Base-by-base conservation (phyloP, 2,888 invertebrate species). In the Chrysolina haemoptera region DNA sequence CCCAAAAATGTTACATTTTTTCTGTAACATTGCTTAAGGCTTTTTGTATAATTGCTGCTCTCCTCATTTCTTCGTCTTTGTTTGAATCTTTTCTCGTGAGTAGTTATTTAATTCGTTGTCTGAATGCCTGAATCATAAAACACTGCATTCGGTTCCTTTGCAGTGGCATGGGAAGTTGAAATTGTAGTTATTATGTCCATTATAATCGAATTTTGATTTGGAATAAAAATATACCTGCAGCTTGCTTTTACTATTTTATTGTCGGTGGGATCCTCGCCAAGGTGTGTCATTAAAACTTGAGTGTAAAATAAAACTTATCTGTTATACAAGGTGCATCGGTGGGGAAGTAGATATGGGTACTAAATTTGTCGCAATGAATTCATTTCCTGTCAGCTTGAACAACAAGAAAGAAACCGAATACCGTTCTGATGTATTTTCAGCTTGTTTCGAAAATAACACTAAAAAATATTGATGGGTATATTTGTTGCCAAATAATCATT, bases 141-240 rank as follows among this genome's bases (percentile, higher is more conserved):
- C 82, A 78, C 68, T 73, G 78, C 74, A 75, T 77, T 74, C 48
- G 69, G 71, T 71, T 68, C 67, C 65, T 74, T 75, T 48, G 65
- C 80, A 81, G 79, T 80, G 81, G 81, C 80, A 78, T 76, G 55
- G 75, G 63, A 70, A 72, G 68, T 46, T 41, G 62, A 75, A 74
- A 77, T 77, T 72, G 75, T 77, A 75, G 77, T 77, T 77, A 77
- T 75, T 75, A 77, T 64, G 71, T 35, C 69, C 71, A 66, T 75
- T 72, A 74, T 68, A 71, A 69, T 71, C 76, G 46, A 73, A 70
- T 68, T 55, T 68, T 66, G 46, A 71, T 62, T 46, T 48, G 59
- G 68, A 72, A 69, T 55, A 71, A 72, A 73, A 74, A 74, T 76
- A 41, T 71, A 74, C 74, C 71, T 74, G 70, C 62, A 53, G 59